Percentiles rank a stretch among this genome's conserved stretches.
Conservation (phyloP, 2,888 invertebrate genomes). For the Mythimna loreyi region DNA sequence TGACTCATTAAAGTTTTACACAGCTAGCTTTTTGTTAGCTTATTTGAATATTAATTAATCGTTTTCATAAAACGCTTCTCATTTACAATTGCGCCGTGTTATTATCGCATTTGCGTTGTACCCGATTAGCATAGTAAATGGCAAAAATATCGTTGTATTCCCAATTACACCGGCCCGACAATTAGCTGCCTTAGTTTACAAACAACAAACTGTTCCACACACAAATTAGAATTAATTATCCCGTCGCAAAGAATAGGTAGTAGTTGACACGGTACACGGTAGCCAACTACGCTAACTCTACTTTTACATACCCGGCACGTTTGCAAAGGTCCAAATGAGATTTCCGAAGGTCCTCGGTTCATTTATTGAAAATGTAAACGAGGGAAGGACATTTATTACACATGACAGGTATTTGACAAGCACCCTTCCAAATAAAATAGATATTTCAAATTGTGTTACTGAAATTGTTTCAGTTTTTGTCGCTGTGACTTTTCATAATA, state of each 20-base stretch:
- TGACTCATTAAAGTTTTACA: constrained; percentile 22
- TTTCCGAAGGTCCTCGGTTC: constrained; percentile 67
- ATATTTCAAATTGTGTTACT: constrained; percentile 61
- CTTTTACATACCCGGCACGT: constrained; percentile 69
- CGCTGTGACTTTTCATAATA: constrained; percentile 51
- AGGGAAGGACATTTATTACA: constrained; percentile 70
- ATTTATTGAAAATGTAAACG: constrained; percentile 75
- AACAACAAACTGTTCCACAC: constrained; percentile 51
- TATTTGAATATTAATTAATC: constrained; percentile 41
- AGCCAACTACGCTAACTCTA: constrained; percentile 33
- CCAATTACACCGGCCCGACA: constrained; percentile 37
- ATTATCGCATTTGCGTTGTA: constrained; percentile 40
- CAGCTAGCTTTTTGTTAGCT: constrained; percentile 21
- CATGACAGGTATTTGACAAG: constrained; percentile 70
- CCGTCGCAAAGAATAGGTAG: constrained; percentile 52
- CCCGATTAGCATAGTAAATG: constrained; percentile 57
- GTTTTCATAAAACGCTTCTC: constrained; percentile 21
- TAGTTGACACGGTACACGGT: constrained; percentile 47
- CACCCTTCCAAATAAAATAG: constrained; percentile 66
- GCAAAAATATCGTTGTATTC: constrained; percentile 48
- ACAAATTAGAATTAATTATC: constrained; percentile 61
- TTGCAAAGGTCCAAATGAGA: constrained; percentile 70
- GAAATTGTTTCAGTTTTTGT: constrained; percentile 56
- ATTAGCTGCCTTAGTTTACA: constrained; percentile 46
- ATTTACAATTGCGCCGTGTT: constrained; percentile 37